Percentiles rank a stretch among this genome's conserved stretches.
Conservation (phyloP, 92 coral and sea anemone species). For the Umimayanthus kanabou region DNA sequence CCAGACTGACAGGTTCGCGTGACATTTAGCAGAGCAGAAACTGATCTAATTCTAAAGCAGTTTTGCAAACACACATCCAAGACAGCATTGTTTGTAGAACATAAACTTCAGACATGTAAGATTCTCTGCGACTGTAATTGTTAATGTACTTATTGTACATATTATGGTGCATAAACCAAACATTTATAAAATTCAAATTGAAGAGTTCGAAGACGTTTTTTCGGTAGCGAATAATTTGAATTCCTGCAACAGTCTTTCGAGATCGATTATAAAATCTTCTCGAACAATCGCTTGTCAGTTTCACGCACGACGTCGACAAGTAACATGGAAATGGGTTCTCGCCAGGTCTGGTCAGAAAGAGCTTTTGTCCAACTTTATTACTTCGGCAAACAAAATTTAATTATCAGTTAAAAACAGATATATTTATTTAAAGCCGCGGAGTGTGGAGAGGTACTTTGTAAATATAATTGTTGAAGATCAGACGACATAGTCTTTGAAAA, state of each 20-base stretch:
- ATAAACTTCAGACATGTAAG: not conserved
- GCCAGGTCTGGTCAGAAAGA: not conserved
- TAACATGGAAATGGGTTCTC: conserved; percentile 1
- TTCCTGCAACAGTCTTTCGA: not conserved
- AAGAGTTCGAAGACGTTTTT: not conserved
- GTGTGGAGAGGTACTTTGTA: conserved; percentile 29
- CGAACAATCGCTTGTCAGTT: not conserved
- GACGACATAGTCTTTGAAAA: not conserved
- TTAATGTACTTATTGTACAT: not conserved
- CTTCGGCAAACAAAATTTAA: conserved; percentile 37
- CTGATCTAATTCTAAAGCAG: not conserved
- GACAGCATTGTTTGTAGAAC: not conserved
- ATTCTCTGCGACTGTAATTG: not conserved
- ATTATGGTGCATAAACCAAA: not conserved
- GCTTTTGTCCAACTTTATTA: not conserved
- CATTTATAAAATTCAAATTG: not conserved
- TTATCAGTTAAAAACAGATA: conserved; percentile 11
- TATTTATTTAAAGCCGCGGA: conserved; percentile 23
- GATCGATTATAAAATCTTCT: not conserved
- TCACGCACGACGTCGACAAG: not conserved
- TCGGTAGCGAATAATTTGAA: not conserved
- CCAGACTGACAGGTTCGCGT: conserved; percentile 20
- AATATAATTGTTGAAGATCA: conserved; percentile 6
- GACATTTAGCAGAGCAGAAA: conserved; percentile 18
- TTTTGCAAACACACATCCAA: not conserved